A percentile compares a stretch with the other conserved stretches of the same genome.
Evolutionary conservation across 2,113 vertebrate genomes (phyloP).

Genomic region (Rattus rattus): DNA sequence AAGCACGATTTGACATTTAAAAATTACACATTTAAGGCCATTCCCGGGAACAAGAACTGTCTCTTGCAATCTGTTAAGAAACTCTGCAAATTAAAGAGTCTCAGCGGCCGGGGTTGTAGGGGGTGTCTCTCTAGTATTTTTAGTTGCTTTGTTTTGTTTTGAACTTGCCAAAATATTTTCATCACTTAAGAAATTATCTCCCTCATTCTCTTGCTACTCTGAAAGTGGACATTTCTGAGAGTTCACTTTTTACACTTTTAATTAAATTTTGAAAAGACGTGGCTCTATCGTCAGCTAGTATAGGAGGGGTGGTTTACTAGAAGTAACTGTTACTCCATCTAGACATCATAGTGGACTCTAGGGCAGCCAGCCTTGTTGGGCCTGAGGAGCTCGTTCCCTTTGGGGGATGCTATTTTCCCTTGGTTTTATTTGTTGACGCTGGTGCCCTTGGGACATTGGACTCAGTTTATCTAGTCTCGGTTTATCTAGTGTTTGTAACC

Average conservation of each 20-base stretch:
- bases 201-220: background rate
- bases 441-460: background rate
- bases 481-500: background rate
- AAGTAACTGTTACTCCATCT: rapidly evolving
- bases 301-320: background rate
- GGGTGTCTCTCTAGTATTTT: background rate
- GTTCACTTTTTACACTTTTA: background rate
- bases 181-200: background rate
- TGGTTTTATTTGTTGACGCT: background rate
- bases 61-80: background rate
- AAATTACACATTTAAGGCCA: background rate
- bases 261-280: background rate
- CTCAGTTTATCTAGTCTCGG: background rate
- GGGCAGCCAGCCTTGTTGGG: background rate
- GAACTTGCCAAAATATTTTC: background rate
- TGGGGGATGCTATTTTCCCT: background rate
- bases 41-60: background rate
- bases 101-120: too few species aligned
- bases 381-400: background rate
- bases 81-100: background rate
- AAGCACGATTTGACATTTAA: background rate
- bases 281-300: background rate
- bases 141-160: background rate
- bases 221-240: background rate
- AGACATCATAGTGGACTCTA: background rate